Evolutionary conservation across 2,113 vertebrate species (phyloP), one percentile per base, ranked within the genome.

Genomic region (Strigops habroptila): DNA sequence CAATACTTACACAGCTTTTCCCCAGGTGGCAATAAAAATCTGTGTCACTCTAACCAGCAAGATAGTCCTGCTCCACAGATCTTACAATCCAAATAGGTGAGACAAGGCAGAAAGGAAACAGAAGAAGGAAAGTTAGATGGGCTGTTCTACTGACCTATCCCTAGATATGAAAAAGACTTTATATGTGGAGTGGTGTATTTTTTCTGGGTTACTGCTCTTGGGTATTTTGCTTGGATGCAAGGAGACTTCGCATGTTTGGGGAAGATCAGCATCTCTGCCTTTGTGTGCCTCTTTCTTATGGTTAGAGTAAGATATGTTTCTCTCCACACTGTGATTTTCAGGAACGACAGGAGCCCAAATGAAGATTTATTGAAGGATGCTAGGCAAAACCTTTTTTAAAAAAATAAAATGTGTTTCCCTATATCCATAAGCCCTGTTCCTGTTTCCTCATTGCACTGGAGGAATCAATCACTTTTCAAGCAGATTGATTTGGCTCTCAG

Each of bases 401-500:
- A 59, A 39, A 35, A 48, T 76, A 53, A 73, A 92, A 82, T 12
- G 41, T 85, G 41, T 73, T 87, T 48, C 23, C 35, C 65, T 81
- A 5, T 28, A 37, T 28, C 82, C 67, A 52, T 49, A 87, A 92
- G 44, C 60, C 57, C 52, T 48, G 55, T 6, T 92, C 48, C 78
- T 82, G 78, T 90, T 92, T 95, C 81, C 93, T 87, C 74, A 60
- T 74, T 19, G 44, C 1, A 1, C 39, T 73, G 41, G 22, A 65
- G 57, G 69, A 89, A 87, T 94, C 87, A 59, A 92, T 82, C 90
- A 59, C 37, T 65, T 76, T 52, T 82, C 70, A 93, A 94, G 43
- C 2, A 49, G 53, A 92, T 91, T 91, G 75, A 95, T 97, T 80
- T 80, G 86, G 62, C 67, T 67, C 91, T 96, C 70, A 39, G 63